Percentiles rank a stretch among this genome's conserved stretches.
These are phyloP conservation scores for Rotaria magnacalcarata DNA, from an alignment of 2,888 invertebrate species.

Conservation along the genomic window DNA sequence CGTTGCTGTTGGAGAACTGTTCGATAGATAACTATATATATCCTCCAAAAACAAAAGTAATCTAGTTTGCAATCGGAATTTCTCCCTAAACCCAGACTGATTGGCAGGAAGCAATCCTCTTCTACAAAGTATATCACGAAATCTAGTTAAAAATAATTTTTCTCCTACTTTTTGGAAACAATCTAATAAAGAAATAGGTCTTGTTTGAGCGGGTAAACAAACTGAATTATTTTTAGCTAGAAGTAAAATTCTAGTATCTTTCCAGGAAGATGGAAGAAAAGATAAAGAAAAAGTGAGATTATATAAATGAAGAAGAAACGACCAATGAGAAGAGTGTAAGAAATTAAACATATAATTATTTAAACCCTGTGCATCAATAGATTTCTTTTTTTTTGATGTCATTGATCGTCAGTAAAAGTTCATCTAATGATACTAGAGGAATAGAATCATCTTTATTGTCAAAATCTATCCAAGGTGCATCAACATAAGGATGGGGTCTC, in stretches of 20 bases:
- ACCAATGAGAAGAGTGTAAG: not conserved
- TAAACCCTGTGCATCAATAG: not conserved
- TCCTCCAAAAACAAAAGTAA: not conserved
- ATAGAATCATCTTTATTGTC: not conserved
- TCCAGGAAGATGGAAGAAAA: not conserved
- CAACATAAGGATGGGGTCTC: not conserved
- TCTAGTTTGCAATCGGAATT: not conserved
- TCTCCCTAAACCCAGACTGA: not conserved
- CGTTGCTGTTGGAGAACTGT: not conserved
- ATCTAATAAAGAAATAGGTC: not conserved
- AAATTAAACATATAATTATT: not conserved
- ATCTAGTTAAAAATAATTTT: not conserved
- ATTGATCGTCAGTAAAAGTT: not conserved
- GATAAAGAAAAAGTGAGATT: not conserved
- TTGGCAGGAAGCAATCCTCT: not conserved
- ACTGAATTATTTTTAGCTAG: not conserved
- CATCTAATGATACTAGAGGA: not conserved
- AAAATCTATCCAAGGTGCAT: not conserved
- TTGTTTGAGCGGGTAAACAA: not conserved
- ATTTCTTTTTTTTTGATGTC: not conserved
- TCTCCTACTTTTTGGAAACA: not conserved
- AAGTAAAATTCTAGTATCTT: not conserved
- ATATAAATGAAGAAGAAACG: not conserved
- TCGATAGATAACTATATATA: not conserved
- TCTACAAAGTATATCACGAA: not conserved